Conservation (phyloP, 2,888 invertebrate genomes). For the Marronus borbonicus region DNA sequence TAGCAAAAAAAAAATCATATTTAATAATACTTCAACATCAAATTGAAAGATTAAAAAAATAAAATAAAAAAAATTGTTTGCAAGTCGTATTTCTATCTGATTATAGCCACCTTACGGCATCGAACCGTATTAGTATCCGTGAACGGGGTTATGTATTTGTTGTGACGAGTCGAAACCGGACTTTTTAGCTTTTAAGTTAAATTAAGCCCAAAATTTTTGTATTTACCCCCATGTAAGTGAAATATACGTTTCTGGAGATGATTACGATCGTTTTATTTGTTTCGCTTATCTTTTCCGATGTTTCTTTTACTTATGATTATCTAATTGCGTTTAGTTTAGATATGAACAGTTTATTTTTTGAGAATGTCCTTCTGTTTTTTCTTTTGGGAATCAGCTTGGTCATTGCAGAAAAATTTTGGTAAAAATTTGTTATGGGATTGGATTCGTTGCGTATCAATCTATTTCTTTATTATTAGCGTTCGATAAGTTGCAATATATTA, state of each 20-base stretch:
- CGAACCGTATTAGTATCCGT: background rate
- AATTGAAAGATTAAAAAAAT: no score
- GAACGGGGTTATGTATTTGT: conserved; percentile 35
- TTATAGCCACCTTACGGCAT: background rate
- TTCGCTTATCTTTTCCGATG: background rate
- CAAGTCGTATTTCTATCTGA: no score
- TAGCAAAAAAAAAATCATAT: no score
- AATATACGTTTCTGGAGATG: background rate
- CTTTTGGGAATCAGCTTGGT: no score
- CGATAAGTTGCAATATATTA: no score
- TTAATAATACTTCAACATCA: no score
- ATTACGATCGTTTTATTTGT: background rate
- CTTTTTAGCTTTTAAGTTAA: conserved; percentile 16
- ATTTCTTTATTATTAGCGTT: no score
- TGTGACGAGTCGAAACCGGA: background rate
- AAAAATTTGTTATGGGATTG: no score
- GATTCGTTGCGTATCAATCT: no score
- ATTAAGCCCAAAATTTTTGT: conserved; percentile 11
- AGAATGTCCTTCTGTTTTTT: no score
- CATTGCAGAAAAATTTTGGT: no score
- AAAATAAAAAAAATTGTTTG: no score
- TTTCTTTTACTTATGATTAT: background rate
- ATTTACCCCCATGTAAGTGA: background rate
- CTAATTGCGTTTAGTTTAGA: background rate
- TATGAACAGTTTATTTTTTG: background rate